These are phyloP conservation scores for Machimus rusticus DNA, from an alignment of 2,888 invertebrate species.

Conservation along the genomic window DNA sequence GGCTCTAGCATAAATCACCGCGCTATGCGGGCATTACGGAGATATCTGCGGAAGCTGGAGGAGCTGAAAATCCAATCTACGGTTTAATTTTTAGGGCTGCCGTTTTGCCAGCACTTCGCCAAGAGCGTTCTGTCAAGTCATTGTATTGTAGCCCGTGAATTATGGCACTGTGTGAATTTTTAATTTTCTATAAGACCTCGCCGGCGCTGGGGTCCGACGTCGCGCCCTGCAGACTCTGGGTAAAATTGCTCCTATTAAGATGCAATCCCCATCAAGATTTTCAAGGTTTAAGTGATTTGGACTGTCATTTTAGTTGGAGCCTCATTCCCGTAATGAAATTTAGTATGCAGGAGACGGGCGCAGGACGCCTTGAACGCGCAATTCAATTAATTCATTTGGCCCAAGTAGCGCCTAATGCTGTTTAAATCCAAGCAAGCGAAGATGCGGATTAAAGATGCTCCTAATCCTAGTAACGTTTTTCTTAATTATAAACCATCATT, in stretches of 20 bases:
- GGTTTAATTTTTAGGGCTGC: slow-evolving; percentile 36
- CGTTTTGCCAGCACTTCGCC: slow-evolving; percentile 27
- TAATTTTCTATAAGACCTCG: slow-evolving; percentile 33
- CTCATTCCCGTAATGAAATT: slow-evolving; percentile 34
- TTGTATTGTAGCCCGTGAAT: slow-evolving; percentile 31
- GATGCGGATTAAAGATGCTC: background rate
- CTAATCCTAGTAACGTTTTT: background rate
- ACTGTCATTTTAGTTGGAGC: slow-evolving; percentile 10
- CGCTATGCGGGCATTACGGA: slow-evolving; percentile 24
- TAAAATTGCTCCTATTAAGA: slow-evolving; percentile 31
- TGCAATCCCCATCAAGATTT: slow-evolving; percentile 36
- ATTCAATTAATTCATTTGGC: slow-evolving; percentile 15
- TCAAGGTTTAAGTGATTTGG: slow-evolving; percentile 29
- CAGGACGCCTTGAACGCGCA: background rate
- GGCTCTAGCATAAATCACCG: slow-evolving; percentile 29
- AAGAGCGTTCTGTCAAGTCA: slow-evolving; percentile 34
- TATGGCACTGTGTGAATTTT: slow-evolving; percentile 40
- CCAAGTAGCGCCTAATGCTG: background rate
- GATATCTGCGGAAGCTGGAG: slow-evolving; percentile 18
- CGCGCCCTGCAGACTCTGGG: background rate
- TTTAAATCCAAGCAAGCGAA: background rate
- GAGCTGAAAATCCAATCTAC: slow-evolving; percentile 39
- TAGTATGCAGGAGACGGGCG: background rate
- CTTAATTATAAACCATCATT: background rate
- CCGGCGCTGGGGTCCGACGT: background rate